Percentiles rank a stretch among this genome's conserved stretches.
phyloP scores from a whole-genome alignment of 2,888 invertebrate species.

The Folsomia manolachei region DNA sequence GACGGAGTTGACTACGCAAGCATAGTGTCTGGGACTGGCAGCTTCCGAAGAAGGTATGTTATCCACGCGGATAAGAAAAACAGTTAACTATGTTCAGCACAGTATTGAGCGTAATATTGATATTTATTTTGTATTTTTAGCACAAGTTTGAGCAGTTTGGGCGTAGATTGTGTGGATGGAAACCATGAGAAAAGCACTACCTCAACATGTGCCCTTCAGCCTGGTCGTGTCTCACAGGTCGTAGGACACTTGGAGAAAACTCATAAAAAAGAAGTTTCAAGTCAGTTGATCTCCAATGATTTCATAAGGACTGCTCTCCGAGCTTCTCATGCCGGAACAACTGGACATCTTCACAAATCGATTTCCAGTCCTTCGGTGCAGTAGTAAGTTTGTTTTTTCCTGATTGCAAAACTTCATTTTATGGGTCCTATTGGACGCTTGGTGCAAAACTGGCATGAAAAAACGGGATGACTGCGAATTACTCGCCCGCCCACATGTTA shows the following conservation, averaged over 20 bases:
- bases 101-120: conserved; percentile 7
- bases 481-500: no score
- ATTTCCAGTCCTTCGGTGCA: conserved; percentile 50
- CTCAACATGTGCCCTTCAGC: conserved; percentile 25
- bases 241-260: conserved; percentile 24
- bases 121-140: conserved; percentile 26
- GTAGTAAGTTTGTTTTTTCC: conserved; percentile 29
- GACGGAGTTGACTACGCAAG: conserved; percentile 38
- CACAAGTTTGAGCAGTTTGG: conserved; percentile 50
- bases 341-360: conserved; percentile 49
- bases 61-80: background rate
- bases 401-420: no score
- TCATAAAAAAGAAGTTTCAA: conserved; percentile 24
- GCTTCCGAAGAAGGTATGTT: conserved; percentile 46
- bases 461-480: no score
- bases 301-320: conserved; percentile 37
- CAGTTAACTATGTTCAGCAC: background rate
- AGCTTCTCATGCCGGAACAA: conserved; percentile 44
- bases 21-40: conserved; percentile 20
- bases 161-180: conserved; percentile 46
- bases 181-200: conserved; percentile 30
- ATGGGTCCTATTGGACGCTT: no score
- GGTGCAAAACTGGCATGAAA: no score
- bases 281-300: conserved; percentile 30
- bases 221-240: conserved; percentile 36